Conservation (phyloP, 2,113 vertebrate genomes). For the Panthera tigris region DNA sequence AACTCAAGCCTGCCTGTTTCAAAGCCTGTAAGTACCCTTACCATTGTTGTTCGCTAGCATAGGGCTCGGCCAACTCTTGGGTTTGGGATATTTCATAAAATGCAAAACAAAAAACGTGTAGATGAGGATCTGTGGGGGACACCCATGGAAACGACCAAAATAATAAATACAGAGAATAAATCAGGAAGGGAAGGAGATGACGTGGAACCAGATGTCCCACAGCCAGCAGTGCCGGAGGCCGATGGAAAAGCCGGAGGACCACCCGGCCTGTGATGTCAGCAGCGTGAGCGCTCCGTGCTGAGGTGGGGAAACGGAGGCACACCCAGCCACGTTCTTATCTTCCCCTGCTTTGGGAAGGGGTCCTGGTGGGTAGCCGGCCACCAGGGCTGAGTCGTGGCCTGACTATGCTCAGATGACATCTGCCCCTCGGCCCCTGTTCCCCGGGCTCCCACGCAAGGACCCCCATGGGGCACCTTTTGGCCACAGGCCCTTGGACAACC, state of each 20-base stretch:
- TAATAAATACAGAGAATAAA: fast-evolving
- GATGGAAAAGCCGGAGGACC: not conserved
- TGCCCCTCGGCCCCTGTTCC: fast-evolving
- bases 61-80: fast-evolving
- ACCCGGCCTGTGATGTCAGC: fast-evolving
- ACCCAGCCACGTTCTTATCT: fast-evolving
- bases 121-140: fast-evolving
- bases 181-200: not conserved
- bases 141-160: fast-evolving
- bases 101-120: too few relatives aligned
- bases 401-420: fast-evolving
- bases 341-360: not conserved
- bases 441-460: fast-evolving
- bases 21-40: not conserved
- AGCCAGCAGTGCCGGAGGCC: fast-evolving
- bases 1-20: fast-evolving
- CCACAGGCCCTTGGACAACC: not conserved
- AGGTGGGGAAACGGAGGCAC: not conserved
- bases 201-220: fast-evolving
- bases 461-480: fast-evolving
- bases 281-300: not conserved
- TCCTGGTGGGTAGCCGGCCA: fast-evolving
- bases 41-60: not conserved
- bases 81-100: not conserved
- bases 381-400: not conserved